Evolutionary conservation across 1,140 invertebrate species (phyloP), one percentile per base, ranked within the genome.

Genomic region (Ceratosolen fusciceps): DNA sequence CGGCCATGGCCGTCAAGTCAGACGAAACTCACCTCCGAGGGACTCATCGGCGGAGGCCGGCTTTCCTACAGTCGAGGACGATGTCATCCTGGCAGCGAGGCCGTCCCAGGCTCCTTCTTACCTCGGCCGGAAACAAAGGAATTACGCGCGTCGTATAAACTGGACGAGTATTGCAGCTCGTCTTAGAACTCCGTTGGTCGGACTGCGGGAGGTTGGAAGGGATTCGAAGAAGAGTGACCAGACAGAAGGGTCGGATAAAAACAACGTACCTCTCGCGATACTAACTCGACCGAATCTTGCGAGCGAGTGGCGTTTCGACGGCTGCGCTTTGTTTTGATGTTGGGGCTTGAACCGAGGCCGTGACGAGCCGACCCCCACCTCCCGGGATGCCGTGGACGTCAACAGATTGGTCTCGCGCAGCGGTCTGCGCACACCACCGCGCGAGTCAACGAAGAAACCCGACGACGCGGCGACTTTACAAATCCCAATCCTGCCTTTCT

Each of bases 1-100:
- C 49, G 49, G 49, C 14, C 10, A 52, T 52, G 49, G 49, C 49
- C 49, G 49, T 21, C 49, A 14, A 14, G 14, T 14, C 12, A 5
- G 2, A 37, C 54, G 37, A 24, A 71, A 86, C 88, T 88, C 82
- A 91, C 90, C 90, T 82, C 90, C 89, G 16, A 91, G 84, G 31
- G 84, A 83, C 74, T 91, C 90, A 67, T 91, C 90, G 77, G 86
- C 87, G 29, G 83, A 85, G n/a, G 24, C 10, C 67, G 49, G 14
- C 14, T 52, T 52, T 19, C 49, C 49, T 80, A 89, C 91, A 21
- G 86, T 86, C 67, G 87, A 86, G 31, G 90, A 87, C 82, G 88
- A 71, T 68, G 71, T 77, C 62, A 2, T 74, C 21, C n/a, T 21
- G 62, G 34, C 62, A 24, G n/a, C 24, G 8, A 9, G n/a, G 56